Percentiles rank a stretch among this genome's conserved stretches.
Conservation (phyloP, 2,888 invertebrate species). For the Phalera bucephala region DNA sequence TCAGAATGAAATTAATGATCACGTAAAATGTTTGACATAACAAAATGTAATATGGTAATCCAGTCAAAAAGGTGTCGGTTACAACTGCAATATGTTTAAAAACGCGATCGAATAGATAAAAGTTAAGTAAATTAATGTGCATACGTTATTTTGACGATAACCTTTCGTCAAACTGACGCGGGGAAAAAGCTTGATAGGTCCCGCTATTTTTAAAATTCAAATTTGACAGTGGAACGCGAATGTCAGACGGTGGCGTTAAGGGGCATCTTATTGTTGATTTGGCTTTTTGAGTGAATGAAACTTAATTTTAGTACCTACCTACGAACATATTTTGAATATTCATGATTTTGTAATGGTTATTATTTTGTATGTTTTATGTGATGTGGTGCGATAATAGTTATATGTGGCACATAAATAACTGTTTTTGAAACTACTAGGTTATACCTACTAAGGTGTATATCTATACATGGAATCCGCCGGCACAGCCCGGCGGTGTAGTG, state of each 20-base stretch:
- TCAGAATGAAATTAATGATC: background rate
- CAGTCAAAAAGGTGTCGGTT: conserved; percentile 28
- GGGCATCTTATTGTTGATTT: no score
- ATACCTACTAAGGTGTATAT: no score
- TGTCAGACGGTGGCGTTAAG: conserved; percentile 34
- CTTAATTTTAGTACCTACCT: no score
- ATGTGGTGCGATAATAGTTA: no score
- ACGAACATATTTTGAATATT: no score
- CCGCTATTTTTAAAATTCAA: conserved; percentile 60
- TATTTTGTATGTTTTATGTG: no score
- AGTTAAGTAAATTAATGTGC: conserved; percentile 31
- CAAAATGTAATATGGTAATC: conserved; percentile 8
- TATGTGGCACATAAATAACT: no score
- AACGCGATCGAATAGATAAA: conserved; percentile 31
- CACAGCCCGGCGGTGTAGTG: no score
- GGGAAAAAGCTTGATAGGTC: conserved; percentile 37
- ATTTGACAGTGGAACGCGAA: conserved; percentile 58
- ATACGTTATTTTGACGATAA: conserved; percentile 49
- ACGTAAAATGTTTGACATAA: background rate
- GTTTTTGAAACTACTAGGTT: no score
- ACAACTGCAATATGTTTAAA: conserved; percentile 26
- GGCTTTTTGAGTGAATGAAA: no score
- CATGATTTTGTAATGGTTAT: no score
- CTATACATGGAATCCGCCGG: no score
- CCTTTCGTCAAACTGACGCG: conserved; percentile 50